Conservation (phyloP, 1,140 invertebrate species). For the Acyrthosiphon pisum region DNA sequence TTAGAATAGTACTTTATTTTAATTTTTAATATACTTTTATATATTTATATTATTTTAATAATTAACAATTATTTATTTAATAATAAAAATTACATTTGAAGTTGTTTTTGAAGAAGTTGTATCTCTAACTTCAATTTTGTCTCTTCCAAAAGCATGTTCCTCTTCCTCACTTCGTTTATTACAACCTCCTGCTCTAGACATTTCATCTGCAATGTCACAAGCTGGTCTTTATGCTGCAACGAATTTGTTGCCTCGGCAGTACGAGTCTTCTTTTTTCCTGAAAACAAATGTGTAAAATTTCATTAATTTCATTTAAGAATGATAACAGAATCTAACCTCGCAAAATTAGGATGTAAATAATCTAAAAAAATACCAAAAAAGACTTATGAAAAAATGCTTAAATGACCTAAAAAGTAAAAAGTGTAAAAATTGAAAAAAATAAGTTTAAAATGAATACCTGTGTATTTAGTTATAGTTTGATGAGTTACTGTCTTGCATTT, state of each 20-base stretch:
- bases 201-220: too few relatives aligned
- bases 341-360: slow-evolving; percentile 6
- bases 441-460: slow-evolving; percentile 35
- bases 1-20: too few relatives aligned
- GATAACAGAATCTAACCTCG: background rate
- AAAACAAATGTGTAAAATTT: background rate
- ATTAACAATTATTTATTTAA: too few relatives aligned
- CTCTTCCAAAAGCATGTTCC: too few relatives aligned
- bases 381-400: background rate
- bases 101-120: background rate
- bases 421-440: background rate
- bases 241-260: too few relatives aligned
- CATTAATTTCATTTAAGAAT: background rate
- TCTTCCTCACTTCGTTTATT: too few relatives aligned
- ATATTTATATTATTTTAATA: too few relatives aligned
- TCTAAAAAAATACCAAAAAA: background rate
- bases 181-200: too few relatives aligned
- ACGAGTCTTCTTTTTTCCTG: background rate
- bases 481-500: too few relatives aligned
- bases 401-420: background rate
- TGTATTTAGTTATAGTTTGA: background rate
- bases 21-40: too few relatives aligned
- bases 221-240: too few relatives aligned
- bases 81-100: background rate
- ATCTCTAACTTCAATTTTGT: too few relatives aligned